Percentiles rank a stretch among this genome's conserved stretches.
Evolutionary conservation across 2,113 vertebrate species (phyloP).

Genomic region (Alectura lathami): DNA sequence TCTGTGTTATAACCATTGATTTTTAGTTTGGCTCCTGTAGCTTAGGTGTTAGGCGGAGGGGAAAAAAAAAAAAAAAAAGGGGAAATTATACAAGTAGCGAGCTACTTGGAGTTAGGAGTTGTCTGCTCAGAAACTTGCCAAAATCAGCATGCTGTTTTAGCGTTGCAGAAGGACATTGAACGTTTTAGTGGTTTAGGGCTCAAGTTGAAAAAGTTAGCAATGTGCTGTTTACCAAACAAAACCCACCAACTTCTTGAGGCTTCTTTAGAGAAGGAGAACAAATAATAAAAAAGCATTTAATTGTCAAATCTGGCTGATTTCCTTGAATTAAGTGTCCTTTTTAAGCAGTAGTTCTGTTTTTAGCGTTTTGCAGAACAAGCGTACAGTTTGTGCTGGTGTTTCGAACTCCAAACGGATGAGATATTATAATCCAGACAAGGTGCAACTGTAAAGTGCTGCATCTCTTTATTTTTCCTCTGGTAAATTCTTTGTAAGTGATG

Average conservation of each 20-base stretch:
- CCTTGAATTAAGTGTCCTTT: neutral
- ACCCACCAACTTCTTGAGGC: rapidly evolving
- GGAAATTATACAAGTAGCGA: neutral
- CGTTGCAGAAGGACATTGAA: neutral
- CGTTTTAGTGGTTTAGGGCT: neutral
- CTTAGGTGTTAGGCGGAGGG: neutral
- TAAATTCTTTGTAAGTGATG: neutral
- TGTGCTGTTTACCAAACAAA: neutral
- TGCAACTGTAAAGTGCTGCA: neutral
- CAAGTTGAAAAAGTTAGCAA: neutral
- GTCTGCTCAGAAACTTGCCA: neutral
- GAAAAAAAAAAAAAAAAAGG: neutral
- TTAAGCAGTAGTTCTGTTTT: neutral
- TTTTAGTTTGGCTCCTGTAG: neutral
- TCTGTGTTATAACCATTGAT: neutral
- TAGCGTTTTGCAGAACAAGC: neutral
- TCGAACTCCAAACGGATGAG: neutral
- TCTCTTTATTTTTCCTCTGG: neutral
- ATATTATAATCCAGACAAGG: neutral
- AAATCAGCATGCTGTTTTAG: neutral
- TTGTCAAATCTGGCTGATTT: neutral
- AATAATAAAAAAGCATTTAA: neutral
- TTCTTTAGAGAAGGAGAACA: neutral
- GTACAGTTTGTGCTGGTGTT: neutral
- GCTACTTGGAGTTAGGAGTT: neutral